A percentile compares a stretch with the other conserved stretches of the same genome.
phyloP scores from a whole-genome alignment of 37 sponge, comb jelly and placozoan genomes.

The Cliona cf. orientalis region DNA sequence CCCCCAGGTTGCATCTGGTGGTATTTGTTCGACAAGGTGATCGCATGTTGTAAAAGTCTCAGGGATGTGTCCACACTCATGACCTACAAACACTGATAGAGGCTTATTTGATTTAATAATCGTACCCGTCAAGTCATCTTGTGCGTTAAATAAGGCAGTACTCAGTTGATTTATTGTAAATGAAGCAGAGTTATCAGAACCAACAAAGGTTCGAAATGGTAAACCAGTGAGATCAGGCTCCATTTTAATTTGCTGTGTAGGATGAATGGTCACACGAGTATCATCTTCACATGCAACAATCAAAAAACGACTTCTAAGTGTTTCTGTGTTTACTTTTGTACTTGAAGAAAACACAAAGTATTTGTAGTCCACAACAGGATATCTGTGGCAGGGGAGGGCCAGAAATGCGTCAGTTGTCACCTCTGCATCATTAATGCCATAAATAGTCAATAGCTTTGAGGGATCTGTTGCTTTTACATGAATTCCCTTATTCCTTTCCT shows the following conservation, averaged over 20 bases:
- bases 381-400: slow-evolving; percentile 38
- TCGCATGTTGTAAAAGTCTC: slow-evolving; percentile 40
- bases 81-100: slow-evolving; percentile 41
- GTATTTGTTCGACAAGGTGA: slow-evolving; percentile 65
- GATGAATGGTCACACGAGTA: slow-evolving; percentile 12
- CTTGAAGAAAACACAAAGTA: slow-evolving; percentile 25
- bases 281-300: slow-evolving; percentile 31
- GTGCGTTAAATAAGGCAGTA: background rate
- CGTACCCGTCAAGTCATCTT: slow-evolving; percentile 50
- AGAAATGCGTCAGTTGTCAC: slow-evolving; percentile 41
- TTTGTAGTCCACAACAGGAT: background rate
- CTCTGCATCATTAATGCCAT: slow-evolving; percentile 36
- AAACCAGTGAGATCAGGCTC: too few species aligned
- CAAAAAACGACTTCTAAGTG: background rate
- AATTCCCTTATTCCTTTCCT: slow-evolving; percentile 14
- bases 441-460: slow-evolving; percentile 21
- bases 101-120: slow-evolving; percentile 30
- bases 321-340: background rate
- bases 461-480: background rate
- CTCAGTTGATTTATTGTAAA: background rate
- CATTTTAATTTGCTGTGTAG: too few species aligned
- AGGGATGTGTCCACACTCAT: slow-evolving; percentile 58
- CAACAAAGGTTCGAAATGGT: too few species aligned
- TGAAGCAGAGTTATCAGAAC: too few species aligned
- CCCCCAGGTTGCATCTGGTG: slow-evolving; percentile 32